Evolutionary conservation across 2,113 vertebrate genomes (phyloP), one percentile per base, ranked within the genome.

Genomic region (Philantomba maxwellii): DNA sequence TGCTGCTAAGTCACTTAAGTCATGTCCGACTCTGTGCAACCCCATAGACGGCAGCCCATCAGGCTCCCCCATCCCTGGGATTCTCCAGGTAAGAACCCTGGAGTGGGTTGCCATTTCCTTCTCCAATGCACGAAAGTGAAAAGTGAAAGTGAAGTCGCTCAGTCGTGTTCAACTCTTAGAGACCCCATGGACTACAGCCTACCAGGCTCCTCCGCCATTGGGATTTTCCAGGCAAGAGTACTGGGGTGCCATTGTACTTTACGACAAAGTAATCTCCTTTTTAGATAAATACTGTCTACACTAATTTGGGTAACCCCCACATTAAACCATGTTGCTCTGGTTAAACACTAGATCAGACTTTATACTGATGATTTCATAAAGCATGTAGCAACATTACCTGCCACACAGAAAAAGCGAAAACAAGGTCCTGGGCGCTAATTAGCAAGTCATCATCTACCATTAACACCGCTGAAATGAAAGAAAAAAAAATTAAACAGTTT

Each of bases 361-460:
- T 21, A 89, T 1, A 26, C 23, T n/a, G 26, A 85, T 6, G 36
- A 6, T 26, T 66, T 94, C 30, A 66, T 89, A 51, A 90, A 97
- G 26, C 33, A 49, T 89, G 55, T 16, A 80, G 77, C 89, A 96
- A 98, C 55, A 92, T 99, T 99, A 99, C 99, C 99, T 99, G 99
- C 99, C 99, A 99, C 93, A 99, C 98, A 19, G 99, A 99, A 98
- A 99, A 99, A 57, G 99, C 99, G 98, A 99, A 99, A 97, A 98
- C 98, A 94, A 99, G 98, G 98, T 99, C 99, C 92, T 99, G 99
- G 98, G 99, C 99, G 19, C 99, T 99, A 98, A 99, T 97, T 28
- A 99, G 98, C 0, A 98, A 99, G 98, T 99, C 99, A 43, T 99
- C 99, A 97, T 99, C 99, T 98, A 99, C 98, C 99, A 99, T 99